These are phyloP conservation scores for Darevskia mixta DNA, from an alignment of 2,797 vertebrate genomes.

Conservation along the genomic window DNA sequence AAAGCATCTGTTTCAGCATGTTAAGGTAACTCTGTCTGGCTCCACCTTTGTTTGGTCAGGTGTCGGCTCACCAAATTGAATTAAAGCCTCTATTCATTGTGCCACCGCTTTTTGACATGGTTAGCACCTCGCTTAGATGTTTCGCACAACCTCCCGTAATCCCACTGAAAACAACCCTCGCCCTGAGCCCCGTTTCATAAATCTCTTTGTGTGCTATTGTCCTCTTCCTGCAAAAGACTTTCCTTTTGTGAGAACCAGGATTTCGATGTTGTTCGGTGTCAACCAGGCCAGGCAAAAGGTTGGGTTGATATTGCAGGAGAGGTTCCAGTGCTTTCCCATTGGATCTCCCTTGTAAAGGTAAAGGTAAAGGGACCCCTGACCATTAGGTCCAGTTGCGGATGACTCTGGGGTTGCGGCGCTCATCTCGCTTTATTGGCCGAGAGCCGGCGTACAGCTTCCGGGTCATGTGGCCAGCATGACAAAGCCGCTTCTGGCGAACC, in stretches of 20 bases:
- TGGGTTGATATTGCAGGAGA: background rate
- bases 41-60: slow-evolving; percentile 76
- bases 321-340: background rate
- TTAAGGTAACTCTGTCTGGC: slow-evolving; percentile 60
- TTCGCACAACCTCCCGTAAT: slow-evolving; percentile 38
- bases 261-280: background rate
- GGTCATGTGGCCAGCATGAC: too few species aligned
- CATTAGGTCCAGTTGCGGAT: too few species aligned
- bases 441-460: too few species aligned
- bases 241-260: background rate
- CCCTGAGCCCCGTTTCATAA: slow-evolving; percentile 40
- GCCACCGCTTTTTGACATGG: slow-evolving; percentile 32
- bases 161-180: slow-evolving; percentile 28
- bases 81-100: slow-evolving; percentile 67
- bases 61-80: slow-evolving; percentile 62
- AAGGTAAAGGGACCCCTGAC: too few species aligned
- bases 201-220: slow-evolving; percentile 46
- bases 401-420: too few species aligned
- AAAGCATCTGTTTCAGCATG: slow-evolving; percentile 56
- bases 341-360: background rate
- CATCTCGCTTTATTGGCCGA: too few species aligned
- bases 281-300: background rate
- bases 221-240: slow-evolving; percentile 38
- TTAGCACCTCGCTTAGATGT: slow-evolving; percentile 37
- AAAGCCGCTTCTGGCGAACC: too few species aligned